phyloP scores from a whole-genome alignment of 2,113 vertebrate genomes.

The Rutilus rutilus region DNA sequence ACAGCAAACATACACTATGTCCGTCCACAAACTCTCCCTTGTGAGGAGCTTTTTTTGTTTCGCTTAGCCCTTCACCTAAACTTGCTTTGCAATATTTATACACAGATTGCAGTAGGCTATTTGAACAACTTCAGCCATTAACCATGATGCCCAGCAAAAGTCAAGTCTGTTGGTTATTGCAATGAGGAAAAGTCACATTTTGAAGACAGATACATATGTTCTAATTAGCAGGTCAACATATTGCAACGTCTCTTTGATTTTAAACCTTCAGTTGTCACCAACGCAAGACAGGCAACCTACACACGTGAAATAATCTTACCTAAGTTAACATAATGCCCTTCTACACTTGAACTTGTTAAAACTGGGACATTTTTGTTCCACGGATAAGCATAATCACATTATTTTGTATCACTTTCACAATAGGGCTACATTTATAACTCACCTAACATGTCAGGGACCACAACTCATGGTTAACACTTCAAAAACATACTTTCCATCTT shows the following conservation, averaged over 20 bases:
- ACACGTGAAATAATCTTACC: not conserved
- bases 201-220: slow-evolving; percentile 6
- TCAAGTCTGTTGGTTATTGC: not conserved
- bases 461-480: not conserved
- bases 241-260: not conserved
- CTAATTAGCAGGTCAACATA: not conserved
- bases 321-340: not conserved
- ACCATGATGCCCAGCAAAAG: not conserved
- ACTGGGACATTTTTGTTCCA: not conserved
- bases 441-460: too few species aligned
- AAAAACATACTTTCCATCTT: not conserved
- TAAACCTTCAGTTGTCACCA: not conserved
- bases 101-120: not conserved
- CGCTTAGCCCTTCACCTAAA: slow-evolving; percentile 59
- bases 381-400: not conserved
- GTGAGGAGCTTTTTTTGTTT: slow-evolving; percentile 63
- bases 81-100: slow-evolving; percentile 25
- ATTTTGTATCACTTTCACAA: not conserved
- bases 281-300: too few species aligned
- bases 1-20: slow-evolving; percentile 65
- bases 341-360: too few species aligned
- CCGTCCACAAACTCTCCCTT: slow-evolving; percentile 64
- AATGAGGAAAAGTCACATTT: not conserved
- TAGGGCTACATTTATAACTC: not conserved
- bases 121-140: slow-evolving; percentile 18